Evolutionary conservation across 1,140 invertebrate species (phyloP), one percentile per base, ranked within the genome.

Genomic region (Ooceraea biroi): DNA sequence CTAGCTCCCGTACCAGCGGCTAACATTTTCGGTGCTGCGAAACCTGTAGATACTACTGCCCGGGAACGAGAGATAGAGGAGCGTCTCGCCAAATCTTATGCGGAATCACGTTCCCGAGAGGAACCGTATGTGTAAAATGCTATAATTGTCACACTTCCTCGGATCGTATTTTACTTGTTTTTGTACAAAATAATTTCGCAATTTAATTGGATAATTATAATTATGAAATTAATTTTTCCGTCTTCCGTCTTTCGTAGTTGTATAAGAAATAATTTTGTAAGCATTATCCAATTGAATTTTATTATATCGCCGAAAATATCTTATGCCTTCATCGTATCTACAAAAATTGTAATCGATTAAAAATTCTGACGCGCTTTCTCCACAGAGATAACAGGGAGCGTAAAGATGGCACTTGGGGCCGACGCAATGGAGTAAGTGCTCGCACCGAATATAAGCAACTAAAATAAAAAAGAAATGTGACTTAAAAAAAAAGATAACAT

Each of bases 41-140:
- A 97, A 93, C 98, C 98, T 8, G 98, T 99, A 0, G 98, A 99
- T 93, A 99, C 98, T 14, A 96, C 97, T 55, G 96, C 97, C 5
- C 95, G 96, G 84, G 97, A 98, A 90, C 94, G 96, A 91, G 96
- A 96, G 93, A 96, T 97, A 88, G 96, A 98, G 92, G 97, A 96
- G 89, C 95, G 96, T 88, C 93, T 97, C 52, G 95, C 95, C 11
- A 95, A 95, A 69, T 91, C 92, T 27, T 91, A 94, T 27, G 91
- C 92, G 41, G 93, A 94, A 71, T 83, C 89, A 68, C 92, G 90
- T 69, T 78, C 91, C 17, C 92, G 91, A 85, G 92, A 94, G 50
- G 92, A 93, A 41, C 83, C 83, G 91, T 93, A 91, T 7, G 82
- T 60, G 55, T 27, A 52, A 69, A 14, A 55, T 7, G 44, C 19